Percentiles rank a stretch among this genome's conserved stretches.
Conservation (phyloP, 2,888 invertebrate species). For the Biston betularia region DNA sequence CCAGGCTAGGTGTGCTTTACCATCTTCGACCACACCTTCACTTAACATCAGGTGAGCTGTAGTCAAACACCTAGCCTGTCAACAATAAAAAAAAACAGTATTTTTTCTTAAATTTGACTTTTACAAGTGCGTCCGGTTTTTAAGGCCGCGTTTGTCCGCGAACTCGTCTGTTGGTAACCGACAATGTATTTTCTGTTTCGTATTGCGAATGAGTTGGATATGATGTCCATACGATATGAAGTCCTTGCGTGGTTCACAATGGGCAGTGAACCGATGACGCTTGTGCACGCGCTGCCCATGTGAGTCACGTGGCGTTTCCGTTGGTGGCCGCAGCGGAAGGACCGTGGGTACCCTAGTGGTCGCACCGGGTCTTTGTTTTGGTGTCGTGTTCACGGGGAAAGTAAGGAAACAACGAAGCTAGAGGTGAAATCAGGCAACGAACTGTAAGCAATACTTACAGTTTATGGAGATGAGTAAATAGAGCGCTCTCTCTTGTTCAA, state of each 20-base stretch:
- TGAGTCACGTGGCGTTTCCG: slow-evolving; percentile 76
- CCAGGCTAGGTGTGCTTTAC: too few relatives aligned
- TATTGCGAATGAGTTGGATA: slow-evolving; percentile 52
- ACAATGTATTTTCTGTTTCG: too few relatives aligned
- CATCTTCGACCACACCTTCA: too few relatives aligned
- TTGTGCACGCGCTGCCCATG: slow-evolving; percentile 57
- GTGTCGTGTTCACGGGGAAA: slow-evolving; percentile 28
- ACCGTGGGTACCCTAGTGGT: slow-evolving; percentile 49
- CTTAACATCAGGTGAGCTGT: too few relatives aligned
- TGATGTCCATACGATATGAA: not conserved
- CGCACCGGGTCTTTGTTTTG: slow-evolving; percentile 29
- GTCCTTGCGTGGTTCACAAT: slow-evolving; percentile 64
- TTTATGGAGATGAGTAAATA: not conserved
- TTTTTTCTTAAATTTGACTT: too few relatives aligned
- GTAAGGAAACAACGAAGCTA: slow-evolving; percentile 34
- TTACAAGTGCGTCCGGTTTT: too few relatives aligned
- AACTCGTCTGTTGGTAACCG: too few relatives aligned
- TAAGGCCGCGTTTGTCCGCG: too few relatives aligned
- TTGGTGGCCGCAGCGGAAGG: slow-evolving; percentile 69
- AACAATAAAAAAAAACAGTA: too few relatives aligned
- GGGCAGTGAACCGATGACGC: slow-evolving; percentile 60
- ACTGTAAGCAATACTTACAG: not conserved
- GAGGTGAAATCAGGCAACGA: slow-evolving; percentile 21
- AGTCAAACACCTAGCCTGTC: too few relatives aligned
- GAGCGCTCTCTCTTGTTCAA: not conserved